A percentile compares a stretch with the other conserved stretches of the same genome.
Conservation (phyloP, 2,113 vertebrate genomes). For the Paedocypris sp. region DNA sequence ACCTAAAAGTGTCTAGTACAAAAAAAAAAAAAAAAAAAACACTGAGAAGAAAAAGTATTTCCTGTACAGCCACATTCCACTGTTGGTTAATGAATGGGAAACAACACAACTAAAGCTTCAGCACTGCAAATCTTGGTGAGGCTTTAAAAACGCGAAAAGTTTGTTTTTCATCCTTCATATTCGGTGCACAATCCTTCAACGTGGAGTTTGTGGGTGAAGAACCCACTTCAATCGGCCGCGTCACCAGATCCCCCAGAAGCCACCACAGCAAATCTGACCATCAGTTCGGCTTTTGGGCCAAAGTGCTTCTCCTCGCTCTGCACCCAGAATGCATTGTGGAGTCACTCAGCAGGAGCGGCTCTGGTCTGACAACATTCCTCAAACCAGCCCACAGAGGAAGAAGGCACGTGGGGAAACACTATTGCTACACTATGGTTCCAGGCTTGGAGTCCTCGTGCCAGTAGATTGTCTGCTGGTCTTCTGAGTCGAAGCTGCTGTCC, state of each 20-base stretch:
- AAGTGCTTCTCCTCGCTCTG: conserved; percentile 28
- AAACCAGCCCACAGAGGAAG: conserved; percentile 26
- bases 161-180: conserved; percentile 55
- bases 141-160: conserved; percentile 17
- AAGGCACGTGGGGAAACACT: conserved; percentile 65
- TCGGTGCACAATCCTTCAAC: conserved; percentile 29
- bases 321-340: background rate
- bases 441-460: conserved; percentile 94
- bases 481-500: conserved; percentile 56
- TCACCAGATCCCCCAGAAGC: background rate
- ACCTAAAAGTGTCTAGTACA: background rate
- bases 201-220: background rate
- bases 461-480: conserved; percentile 65
- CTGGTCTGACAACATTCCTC: conserved; percentile 16
- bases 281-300: conserved; percentile 30
- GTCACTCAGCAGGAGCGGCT: background rate
- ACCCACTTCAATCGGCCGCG: background rate
- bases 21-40: conserved; percentile 3
- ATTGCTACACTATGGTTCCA: conserved; percentile 83
- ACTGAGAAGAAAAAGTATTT: conserved; percentile 1
- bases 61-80: background rate
- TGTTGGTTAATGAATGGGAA: background rate
- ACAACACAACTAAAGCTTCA: no score
- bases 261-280: conserved; percentile 39
- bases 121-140: background rate